Evolutionary conservation across 2,888 invertebrate genomes (phyloP).

Genomic region (Pantelozetes paolii): DNA sequence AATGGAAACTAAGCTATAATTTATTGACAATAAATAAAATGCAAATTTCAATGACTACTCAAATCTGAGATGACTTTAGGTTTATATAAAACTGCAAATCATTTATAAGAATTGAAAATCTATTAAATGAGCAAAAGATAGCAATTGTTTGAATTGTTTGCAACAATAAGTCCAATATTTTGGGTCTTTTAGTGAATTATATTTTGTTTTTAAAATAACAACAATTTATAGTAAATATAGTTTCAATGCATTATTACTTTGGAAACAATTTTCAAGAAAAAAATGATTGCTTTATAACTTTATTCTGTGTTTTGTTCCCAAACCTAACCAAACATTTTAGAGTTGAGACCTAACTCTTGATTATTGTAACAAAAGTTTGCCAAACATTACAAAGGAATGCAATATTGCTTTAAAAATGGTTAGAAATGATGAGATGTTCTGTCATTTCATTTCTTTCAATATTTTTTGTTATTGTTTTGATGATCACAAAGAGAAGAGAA

Average conservation of each 20-base stretch:
- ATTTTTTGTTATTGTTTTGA: slow-evolving; percentile 30
- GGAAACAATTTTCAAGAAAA: background rate
- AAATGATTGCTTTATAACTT: background rate
- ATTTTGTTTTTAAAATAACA: no score
- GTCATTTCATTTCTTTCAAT: background rate
- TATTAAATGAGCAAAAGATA: no score
- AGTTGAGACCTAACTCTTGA: background rate
- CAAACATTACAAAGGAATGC: slow-evolving; percentile 15
- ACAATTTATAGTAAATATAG: no score
- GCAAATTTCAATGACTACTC: no score
- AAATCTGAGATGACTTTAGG: no score
- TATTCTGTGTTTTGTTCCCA: background rate
- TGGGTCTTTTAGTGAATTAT: no score
- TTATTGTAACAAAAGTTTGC: background rate
- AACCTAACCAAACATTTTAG: slow-evolving; percentile 6
- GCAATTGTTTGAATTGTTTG: no score
- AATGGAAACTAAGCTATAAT: background rate
- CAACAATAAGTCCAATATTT: no score
- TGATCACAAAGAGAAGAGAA: slow-evolving; percentile 18
- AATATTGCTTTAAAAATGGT: background rate
- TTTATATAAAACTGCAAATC: no score
- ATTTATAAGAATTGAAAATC: no score
- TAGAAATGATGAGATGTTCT: background rate
- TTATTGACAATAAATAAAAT: no score
- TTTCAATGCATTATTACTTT: background rate